Conservation (phyloP, 2,888 invertebrate species). For the Kuschelorhynchus macadamiae region DNA sequence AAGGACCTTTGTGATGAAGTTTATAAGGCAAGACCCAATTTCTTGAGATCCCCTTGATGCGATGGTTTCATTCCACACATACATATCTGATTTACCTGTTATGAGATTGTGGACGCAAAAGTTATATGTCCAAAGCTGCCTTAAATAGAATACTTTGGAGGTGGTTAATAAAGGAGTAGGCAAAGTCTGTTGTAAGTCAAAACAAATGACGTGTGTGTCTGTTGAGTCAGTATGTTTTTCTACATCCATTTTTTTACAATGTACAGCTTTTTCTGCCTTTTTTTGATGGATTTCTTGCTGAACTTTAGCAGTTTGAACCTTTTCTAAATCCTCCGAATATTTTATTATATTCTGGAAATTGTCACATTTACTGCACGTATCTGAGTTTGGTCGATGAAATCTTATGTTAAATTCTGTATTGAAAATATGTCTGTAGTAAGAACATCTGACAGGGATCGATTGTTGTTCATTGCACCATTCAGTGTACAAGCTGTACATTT, state of each 20-base stretch:
- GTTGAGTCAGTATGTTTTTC: conserved; percentile 16
- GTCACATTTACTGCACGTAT: conserved; percentile 1
- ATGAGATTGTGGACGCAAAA: conserved; percentile 46
- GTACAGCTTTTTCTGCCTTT: neutral
- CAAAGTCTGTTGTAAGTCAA: conserved; percentile 50
- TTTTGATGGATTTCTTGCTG: conserved; percentile 19
- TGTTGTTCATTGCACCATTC: conserved; percentile 17
- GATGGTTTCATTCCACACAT: conserved; percentile 51
- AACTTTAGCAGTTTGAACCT: conserved; percentile 5
- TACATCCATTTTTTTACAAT: conserved; percentile 19
- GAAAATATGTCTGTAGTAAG: conserved; percentile 22
- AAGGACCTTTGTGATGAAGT: too few species aligned
- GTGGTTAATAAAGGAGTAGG: too few species aligned
- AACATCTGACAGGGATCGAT: conserved; percentile 13
- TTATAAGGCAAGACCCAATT: too few species aligned
- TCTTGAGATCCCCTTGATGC: conserved; percentile 49
- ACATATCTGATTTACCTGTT: conserved; percentile 35
- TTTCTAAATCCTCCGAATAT: conserved; percentile 29
- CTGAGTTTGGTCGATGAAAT: conserved; percentile 32
- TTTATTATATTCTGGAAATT: conserved; percentile 18
- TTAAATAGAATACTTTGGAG: too few species aligned
- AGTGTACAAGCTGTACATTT: conserved; percentile 10
- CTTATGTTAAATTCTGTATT: conserved; percentile 17
- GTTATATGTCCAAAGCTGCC: too few species aligned
- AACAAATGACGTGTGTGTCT: conserved; percentile 29